A percentile compares a stretch with the other conserved stretches of the same genome.
These are phyloP conservation scores for Trichechus manatus DNA, from an alignment of 2,113 vertebrate genomes.

Conservation along the genomic window DNA sequence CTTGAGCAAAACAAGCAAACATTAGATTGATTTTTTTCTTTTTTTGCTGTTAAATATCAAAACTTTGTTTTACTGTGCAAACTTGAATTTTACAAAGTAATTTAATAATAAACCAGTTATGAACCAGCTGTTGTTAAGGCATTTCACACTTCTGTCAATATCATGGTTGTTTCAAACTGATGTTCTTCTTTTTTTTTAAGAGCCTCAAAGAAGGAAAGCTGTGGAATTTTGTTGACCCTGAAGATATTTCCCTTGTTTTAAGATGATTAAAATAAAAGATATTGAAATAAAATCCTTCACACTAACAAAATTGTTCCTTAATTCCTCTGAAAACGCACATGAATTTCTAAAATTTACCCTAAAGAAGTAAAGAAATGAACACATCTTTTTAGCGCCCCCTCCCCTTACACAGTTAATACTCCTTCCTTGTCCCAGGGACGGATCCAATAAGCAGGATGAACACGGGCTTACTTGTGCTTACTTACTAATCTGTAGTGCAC, in stretches of 20 bases:
- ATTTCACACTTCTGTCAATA: conserved; percentile 1
- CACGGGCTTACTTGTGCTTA: too few species aligned
- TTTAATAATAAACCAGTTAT: neutral
- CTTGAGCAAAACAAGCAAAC: neutral
- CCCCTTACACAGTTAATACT: neutral
- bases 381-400: neutral
- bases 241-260: neutral
- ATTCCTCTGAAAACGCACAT: neutral
- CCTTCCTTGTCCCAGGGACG: neutral
- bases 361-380: neutral
- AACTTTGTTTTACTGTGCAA: conserved; percentile 34
- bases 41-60: neutral
- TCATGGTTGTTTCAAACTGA: neutral
- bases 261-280: neutral
- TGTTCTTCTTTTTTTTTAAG: neutral
- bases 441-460: too few species aligned
- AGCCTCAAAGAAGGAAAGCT: neutral
- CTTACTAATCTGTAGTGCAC: too few species aligned
- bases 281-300: neutral
- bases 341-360: neutral
- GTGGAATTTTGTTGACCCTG: neutral
- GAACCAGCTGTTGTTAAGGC: neutral
- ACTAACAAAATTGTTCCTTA: neutral
- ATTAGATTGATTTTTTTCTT: neutral
- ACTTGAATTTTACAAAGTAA: conserved; percentile 21